Base-by-base conservation (phyloP, 2,888 invertebrate species). In the Pycnomerus fuliginosus region DNA sequence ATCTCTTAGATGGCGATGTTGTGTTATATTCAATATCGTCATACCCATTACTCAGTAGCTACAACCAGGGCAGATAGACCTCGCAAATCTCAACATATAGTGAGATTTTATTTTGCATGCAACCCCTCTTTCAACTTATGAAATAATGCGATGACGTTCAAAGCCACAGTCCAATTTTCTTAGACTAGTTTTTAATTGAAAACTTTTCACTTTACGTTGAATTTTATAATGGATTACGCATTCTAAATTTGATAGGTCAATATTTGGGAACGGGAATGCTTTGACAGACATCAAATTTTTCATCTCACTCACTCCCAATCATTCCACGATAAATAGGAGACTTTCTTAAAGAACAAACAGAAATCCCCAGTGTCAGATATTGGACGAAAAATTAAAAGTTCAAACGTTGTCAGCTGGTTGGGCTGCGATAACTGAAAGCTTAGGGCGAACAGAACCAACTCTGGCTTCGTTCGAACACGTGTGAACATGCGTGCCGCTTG, bases 21-120 rank as follows among this genome's bases (percentile, higher is more conserved):
- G 57, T 61, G 59, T 61, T 64, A 60, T 64, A 66, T 67, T 67
- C 63, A 65, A 67, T 65, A 67, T 66, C 45, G 42, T 45, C 49
- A 44, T 59, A 58, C 54, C 61, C 60, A 64, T 64, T 65, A 63
- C 60, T 63, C 60, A 61, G 55, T 55, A 44, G 53, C 40, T 41
- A 40, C 38, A 40, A 37, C 36, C 36, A 39, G 31, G 48, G 46
- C 43, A 50, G 34, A 45, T 50, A 43, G 55, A 55, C 47, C 41
- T 31, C 27, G 50, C 55, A 56, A 59, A 57, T 57, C 56, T 53
- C 57, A 53, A 59, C 58, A 59, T 57, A 53, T 43, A 46, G 39
- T 45, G 48, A 55, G 55, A 58, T 58, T 58, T 56, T 56, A 38
- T 25, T 22, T 42, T 31, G 29, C 28, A 38, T 32, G 33, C 25